Evolutionary conservation across 2,113 vertebrate species (phyloP).

Genomic region (Calonectris borealis): DNA sequence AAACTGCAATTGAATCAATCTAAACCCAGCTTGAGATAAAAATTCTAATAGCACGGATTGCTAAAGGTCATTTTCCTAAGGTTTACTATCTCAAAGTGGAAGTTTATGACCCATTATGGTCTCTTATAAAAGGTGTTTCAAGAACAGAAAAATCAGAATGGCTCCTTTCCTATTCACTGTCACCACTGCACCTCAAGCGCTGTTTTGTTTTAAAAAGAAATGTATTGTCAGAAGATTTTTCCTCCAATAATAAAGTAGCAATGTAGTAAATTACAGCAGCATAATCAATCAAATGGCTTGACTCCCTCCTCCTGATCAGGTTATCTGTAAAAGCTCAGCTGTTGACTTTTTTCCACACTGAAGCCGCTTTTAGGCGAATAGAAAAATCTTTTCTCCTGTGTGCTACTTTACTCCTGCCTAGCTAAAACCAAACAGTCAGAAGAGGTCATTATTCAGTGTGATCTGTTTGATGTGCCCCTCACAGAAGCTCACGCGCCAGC

Average conservation of each 20-base stretch:
- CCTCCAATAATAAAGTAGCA: not conserved
- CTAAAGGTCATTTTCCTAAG: not conserved
- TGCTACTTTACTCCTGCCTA: not conserved
- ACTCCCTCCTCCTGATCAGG: not conserved
- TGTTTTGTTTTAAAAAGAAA: not conserved
- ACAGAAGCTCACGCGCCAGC: not conserved
- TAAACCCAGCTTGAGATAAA: not conserved
- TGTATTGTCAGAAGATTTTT: not conserved
- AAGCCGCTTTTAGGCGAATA: not conserved
- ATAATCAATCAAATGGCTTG: not conserved
- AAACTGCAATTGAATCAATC: not conserved
- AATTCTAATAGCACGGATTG: not conserved
- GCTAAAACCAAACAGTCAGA: not conserved
- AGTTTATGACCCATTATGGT: not conserved
- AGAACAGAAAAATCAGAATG: not conserved
- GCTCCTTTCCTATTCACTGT: not conserved
- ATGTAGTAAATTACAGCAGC: not conserved
- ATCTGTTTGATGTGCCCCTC: not conserved
- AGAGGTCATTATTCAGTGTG: not conserved
- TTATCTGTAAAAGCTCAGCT: not conserved
- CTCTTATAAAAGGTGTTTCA: not conserved
- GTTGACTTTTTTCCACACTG: not conserved
- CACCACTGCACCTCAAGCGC: not conserved
- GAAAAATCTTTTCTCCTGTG: not conserved
- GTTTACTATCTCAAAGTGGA: not conserved